phyloP scores from a whole-genome alignment of 35 echinoderm and acorn worm genomes.

The Hemicentrotus pulcherrimus region DNA sequence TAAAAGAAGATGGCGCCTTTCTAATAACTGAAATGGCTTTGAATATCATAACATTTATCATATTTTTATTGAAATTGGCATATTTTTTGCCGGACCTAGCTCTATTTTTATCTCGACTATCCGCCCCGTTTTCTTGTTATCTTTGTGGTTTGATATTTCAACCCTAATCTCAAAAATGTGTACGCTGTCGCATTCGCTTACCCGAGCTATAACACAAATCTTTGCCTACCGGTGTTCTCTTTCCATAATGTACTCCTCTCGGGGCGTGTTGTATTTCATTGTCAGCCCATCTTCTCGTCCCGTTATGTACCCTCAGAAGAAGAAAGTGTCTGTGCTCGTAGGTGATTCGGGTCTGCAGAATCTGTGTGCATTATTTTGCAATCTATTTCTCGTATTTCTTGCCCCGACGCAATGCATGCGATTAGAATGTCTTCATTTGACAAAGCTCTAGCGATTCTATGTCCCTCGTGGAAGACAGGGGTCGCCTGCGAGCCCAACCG shows the following conservation, averaged over 20 bases:
- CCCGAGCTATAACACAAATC: neutral
- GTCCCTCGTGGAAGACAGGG: neutral
- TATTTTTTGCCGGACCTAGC: neutral
- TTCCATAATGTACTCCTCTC: neutral
- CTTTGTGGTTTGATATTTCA: neutral
- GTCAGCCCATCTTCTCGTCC: neutral
- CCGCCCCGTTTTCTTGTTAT: neutral
- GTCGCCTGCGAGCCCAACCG: neutral
- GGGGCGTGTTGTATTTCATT: neutral
- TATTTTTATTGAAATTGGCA: neutral
- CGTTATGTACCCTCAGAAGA: neutral
- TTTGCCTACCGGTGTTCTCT: constrained; percentile 1
- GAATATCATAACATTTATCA: neutral
- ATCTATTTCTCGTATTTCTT: constrained; percentile 19
- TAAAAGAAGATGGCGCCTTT: neutral
- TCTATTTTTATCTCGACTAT: neutral
- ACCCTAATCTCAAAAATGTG: neutral
- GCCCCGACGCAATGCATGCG: neutral
- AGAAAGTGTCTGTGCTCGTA: neutral
- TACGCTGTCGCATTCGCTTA: constrained; percentile 9
- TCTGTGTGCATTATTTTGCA: neutral
- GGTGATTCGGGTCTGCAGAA: neutral
- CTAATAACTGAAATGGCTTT: neutral
- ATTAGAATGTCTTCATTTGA: neutral
- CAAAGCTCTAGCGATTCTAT: neutral